Evolutionary conservation across 2,888 invertebrate genomes (phyloP), one percentile per base, ranked within the genome.

Genomic region (Nomada goodeniana): DNA sequence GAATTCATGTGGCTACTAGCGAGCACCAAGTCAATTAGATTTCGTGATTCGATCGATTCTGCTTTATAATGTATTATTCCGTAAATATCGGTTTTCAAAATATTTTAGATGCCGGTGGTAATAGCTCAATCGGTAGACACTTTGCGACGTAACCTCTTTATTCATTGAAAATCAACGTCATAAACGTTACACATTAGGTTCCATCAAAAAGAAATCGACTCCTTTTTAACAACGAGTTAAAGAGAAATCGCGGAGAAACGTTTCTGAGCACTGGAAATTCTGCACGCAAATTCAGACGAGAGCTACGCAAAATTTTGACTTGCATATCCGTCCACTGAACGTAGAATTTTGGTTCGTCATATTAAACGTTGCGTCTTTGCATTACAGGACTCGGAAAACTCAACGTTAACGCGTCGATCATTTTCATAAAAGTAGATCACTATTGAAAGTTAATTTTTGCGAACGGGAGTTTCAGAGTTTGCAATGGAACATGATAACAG

Each of bases 251-350:
- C 20, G 44, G 53, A 73, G 42, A 20, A 67, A 78, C 55, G 36
- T 65, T 68, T 47, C 60, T 70, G 61, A 53, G 68, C 20, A 59
- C 20, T 29, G 59, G 57, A 61, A 64, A 76, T 61, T 76, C 55
- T 61, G 50, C 50, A 70, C 15, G 52, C 42, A 36, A 70, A 79
- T 65, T 67, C 26, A 70, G 60, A 26, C 53, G 57, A 70, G 52
- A 70, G 64, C 23, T 70, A 78, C 68, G 71, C 53, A 69, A 81
- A 85, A 85, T 86, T 79, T 68, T 79, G 76, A 85, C 75, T 86
- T 82, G 84, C 80, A 80, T 84, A 86, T 87, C 86, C 86, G 87
- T 87, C 87, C 87, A 87, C 76, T 85, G 87, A 79, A 75, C 72
- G 61, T 83, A 87, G 79, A 74, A 83, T 73, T 68, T 78, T 53